A percentile compares a stretch with the other conserved stretches of the same genome.
These are phyloP conservation scores for Drosophila takahashii DNA, from an alignment of 1,140 invertebrate genomes.

Conservation along the genomic window DNA sequence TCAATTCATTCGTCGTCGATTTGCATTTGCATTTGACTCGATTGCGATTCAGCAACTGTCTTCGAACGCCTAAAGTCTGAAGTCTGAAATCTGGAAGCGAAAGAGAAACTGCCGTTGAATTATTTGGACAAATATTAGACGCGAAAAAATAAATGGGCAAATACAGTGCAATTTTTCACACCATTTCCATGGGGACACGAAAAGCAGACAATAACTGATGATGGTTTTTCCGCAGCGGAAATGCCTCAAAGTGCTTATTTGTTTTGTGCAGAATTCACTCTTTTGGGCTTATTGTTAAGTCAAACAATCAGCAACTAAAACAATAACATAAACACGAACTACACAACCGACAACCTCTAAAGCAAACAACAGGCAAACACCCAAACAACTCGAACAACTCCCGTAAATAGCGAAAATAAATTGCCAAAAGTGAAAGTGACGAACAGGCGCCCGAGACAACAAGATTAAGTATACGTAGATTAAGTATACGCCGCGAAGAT, in stretches of 20 bases:
- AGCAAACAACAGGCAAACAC: conserved; percentile 28
- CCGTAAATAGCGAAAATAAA: conserved; percentile 67
- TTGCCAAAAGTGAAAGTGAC: conserved; percentile 73
- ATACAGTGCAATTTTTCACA: conserved; percentile 9
- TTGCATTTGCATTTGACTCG: conserved; percentile 79
- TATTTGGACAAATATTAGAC: conserved; percentile 9
- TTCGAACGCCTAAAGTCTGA: neutral
- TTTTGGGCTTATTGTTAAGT: conserved; percentile 37
- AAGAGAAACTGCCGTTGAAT: conserved; percentile 41
- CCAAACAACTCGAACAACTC: conserved; percentile 31
- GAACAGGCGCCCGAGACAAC: conserved; percentile 13
- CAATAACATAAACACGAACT: conserved; percentile 41
- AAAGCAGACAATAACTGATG: conserved; percentile 32
- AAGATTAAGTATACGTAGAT: conserved; percentile 35
- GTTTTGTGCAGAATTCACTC: conserved; percentile 32
- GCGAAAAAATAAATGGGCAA: conserved; percentile 19
- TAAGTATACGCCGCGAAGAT: conserved; percentile 30
- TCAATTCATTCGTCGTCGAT: conserved; percentile 79
- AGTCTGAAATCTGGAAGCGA: conserved; percentile 37
- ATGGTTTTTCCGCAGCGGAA: conserved; percentile 38
- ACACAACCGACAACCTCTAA: conserved; percentile 4
- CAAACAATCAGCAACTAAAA: conserved; percentile 48
- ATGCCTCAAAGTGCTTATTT: conserved; percentile 36
- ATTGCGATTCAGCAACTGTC: conserved; percentile 48
- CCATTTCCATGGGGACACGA: conserved; percentile 29